Percentiles rank a stretch among this genome's conserved stretches.
phyloP scores from a whole-genome alignment of 1,140 invertebrate genomes.

The Caenorhabditis latens region DNA sequence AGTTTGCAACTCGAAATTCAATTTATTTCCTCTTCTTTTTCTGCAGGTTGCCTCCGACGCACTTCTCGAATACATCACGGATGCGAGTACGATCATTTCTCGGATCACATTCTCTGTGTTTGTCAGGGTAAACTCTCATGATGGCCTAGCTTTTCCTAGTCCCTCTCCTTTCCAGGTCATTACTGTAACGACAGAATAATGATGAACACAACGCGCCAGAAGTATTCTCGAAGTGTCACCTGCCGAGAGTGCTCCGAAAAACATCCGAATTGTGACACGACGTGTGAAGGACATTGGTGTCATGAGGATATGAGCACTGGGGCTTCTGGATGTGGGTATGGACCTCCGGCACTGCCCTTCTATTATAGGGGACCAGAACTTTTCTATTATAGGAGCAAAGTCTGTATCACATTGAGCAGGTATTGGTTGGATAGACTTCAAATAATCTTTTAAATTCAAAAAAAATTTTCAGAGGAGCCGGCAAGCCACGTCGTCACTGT shows the following conservation, averaged over 20 bases:
- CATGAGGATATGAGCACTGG: slow-evolving; percentile 71
- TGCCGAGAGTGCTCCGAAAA: slow-evolving; percentile 68
- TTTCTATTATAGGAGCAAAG: slow-evolving; percentile 67
- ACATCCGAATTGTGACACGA: slow-evolving; percentile 51
- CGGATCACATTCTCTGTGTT: slow-evolving; percentile 72
- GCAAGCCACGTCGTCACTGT: slow-evolving; percentile 70
- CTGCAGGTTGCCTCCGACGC: slow-evolving; percentile 69
- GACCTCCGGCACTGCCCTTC: slow-evolving; percentile 74
- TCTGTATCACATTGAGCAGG: slow-evolving; percentile 72
- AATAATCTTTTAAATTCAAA: neutral
- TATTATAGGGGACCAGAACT: slow-evolving; percentile 73
- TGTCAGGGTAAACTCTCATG: slow-evolving; percentile 66
- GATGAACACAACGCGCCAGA: slow-evolving; percentile 60
- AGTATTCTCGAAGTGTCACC: slow-evolving; percentile 69
- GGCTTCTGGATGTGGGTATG: slow-evolving; percentile 73
- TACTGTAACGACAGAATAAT: slow-evolving; percentile 75
- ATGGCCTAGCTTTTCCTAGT: neutral
- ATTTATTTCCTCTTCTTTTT: neutral
- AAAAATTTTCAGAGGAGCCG: slow-evolving; percentile 64
- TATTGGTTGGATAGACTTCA: neutral
- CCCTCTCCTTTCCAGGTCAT: slow-evolving; percentile 62
- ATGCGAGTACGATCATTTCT: slow-evolving; percentile 74
- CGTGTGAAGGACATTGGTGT: slow-evolving; percentile 68
- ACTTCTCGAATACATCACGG: slow-evolving; percentile 69
- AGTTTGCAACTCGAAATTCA: neutral